phyloP scores from a whole-genome alignment of 2,888 invertebrate species.

The Callimorpha dominula region DNA sequence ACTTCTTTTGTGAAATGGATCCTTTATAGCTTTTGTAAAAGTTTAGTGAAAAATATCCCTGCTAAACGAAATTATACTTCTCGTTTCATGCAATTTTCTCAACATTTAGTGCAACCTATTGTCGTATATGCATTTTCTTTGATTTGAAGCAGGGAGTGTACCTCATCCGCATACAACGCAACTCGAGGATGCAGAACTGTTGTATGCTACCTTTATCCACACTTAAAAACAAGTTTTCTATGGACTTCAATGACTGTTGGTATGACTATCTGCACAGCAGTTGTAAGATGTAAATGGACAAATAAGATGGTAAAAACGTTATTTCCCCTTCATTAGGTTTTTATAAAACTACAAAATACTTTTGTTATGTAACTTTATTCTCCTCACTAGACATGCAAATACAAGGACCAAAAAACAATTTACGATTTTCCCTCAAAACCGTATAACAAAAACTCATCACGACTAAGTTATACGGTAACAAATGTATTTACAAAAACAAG shows the following conservation, averaged over 20 bases:
- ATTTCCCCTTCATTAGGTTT: neutral
- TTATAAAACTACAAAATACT: slow-evolving; percentile 53
- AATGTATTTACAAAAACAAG: slow-evolving; percentile 66
- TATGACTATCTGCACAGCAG: neutral
- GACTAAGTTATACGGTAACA: slow-evolving; percentile 77
- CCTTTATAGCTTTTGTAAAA: too few species aligned
- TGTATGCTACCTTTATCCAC: neutral
- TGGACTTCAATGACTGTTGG: neutral
- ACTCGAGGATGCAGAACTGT: too few species aligned
- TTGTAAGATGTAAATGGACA: neutral
- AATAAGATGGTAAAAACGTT: neutral
- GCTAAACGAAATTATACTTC: neutral
- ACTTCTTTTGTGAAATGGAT: neutral
- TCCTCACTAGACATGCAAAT: slow-evolving; percentile 84
- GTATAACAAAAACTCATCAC: slow-evolving; percentile 66
- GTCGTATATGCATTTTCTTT: too few species aligned
- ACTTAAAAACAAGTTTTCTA: neutral
- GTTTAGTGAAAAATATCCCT: neutral
- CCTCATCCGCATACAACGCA: too few species aligned
- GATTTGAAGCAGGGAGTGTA: too few species aligned
- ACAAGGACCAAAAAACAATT: slow-evolving; percentile 75
- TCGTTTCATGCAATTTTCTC: neutral
- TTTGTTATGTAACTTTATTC: slow-evolving; percentile 81
- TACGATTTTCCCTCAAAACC: slow-evolving; percentile 66
- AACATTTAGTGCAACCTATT: neutral